Conservation (phyloP, 2,797 vertebrate species). For the Gadopsis bispinosus region DNA sequence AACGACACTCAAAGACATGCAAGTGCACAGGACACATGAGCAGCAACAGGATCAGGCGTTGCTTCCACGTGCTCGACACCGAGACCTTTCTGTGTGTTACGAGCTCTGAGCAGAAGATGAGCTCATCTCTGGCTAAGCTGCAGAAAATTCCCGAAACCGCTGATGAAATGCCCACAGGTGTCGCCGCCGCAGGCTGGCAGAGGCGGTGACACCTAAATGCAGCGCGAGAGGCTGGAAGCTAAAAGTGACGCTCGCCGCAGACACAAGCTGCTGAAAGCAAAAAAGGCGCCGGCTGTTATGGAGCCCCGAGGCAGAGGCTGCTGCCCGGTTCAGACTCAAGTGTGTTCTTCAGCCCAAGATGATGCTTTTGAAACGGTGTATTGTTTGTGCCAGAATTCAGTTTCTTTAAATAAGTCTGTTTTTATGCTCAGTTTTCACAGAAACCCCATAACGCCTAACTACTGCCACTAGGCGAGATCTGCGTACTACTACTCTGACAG, state of each 20-base stretch:
- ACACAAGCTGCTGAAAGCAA: conserved; percentile 36
- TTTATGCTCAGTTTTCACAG: neutral
- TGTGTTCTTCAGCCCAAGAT: neutral
- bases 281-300: conserved; percentile 4
- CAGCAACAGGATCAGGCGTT: neutral
- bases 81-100: neutral
- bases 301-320: neutral
- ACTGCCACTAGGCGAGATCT: too few relatives aligned
- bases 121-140: conserved; percentile 56
- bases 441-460: too few relatives aligned
- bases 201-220: conserved; percentile 38
- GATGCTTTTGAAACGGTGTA: neutral
- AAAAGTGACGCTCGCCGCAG: conserved; percentile 44
- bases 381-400: neutral
- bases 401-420: neutral
- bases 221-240: conserved; percentile 21
- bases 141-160: conserved; percentile 33
- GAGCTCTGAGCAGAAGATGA: conserved; percentile 31
- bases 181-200: conserved; percentile 19
- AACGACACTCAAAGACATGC: neutral
- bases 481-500: neutral
- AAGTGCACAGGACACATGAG: neutral
- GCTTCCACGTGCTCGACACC: neutral
- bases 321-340: neutral
- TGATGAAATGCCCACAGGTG: conserved; percentile 41